A percentile compares a stretch with the other conserved stretches of the same genome.
These are phyloP conservation scores for Lasaia peninsularis DNA, from an alignment of 1,140 invertebrate species.

Conservation along the genomic window DNA sequence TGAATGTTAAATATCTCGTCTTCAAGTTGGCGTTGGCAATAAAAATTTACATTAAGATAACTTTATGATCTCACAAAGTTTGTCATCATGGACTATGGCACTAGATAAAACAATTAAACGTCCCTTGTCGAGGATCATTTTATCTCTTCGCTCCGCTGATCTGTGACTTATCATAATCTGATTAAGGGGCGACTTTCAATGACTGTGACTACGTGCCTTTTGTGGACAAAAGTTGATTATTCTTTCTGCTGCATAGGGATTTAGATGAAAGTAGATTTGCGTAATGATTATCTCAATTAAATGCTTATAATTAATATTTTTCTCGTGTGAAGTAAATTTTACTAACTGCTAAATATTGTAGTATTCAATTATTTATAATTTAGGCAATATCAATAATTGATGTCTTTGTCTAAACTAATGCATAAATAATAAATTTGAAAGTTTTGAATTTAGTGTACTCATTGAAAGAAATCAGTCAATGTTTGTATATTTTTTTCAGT, in stretches of 20 bases:
- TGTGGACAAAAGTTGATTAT: slow-evolving; percentile 3
- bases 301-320: too few species aligned
- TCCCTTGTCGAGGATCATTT: slow-evolving; percentile 4
- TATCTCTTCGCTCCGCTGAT: slow-evolving; percentile 16
- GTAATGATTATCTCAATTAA: too few species aligned
- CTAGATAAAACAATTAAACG: slow-evolving; percentile 17
- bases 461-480: too few species aligned
- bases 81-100: slow-evolving; percentile 4
- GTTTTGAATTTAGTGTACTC: too few species aligned
- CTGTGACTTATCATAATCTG: slow-evolving; percentile 14
- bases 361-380: too few species aligned
- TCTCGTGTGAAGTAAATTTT: too few species aligned
- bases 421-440: too few species aligned
- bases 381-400: too few species aligned
- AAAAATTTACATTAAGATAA: slow-evolving; percentile 10
- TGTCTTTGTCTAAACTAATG: too few species aligned
- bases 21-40: neutral
- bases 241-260: slow-evolving; percentile 2
- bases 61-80: slow-evolving; percentile 10
- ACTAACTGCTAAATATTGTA: too few species aligned
- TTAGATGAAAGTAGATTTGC: neutral
- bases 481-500: too few species aligned
- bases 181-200: slow-evolving; percentile 6
- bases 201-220: slow-evolving; percentile 5
- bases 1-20: neutral